phyloP scores from a whole-genome alignment of 1,140 invertebrate species.

The Pogonus chalceus region DNA sequence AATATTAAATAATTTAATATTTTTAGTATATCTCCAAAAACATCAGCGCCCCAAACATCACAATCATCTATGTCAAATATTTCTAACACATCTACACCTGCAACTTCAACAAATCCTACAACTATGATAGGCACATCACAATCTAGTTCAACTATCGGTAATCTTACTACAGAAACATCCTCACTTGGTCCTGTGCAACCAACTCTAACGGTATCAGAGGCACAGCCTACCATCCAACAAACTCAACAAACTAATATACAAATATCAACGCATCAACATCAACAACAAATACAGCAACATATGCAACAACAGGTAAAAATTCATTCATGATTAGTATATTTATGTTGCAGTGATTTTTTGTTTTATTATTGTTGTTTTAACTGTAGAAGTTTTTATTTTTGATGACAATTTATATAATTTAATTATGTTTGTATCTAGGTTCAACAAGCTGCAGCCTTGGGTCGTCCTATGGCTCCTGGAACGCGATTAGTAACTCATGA shows the following conservation, averaged over 20 bases:
- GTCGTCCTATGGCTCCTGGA: conserved; percentile 48
- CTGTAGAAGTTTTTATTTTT: not conserved
- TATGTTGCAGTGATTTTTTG: not conserved
- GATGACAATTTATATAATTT: not conserved
- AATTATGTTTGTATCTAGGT: conserved; percentile 34
- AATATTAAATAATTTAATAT: not conserved
- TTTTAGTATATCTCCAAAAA: not conserved
- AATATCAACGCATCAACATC: conserved; percentile 12
- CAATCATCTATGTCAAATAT: conserved; percentile 4
- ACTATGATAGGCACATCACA: not conserved
- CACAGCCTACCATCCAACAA: conserved; percentile 3
- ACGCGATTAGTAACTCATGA: conserved; percentile 49
- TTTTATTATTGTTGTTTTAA: not conserved
- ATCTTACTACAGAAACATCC: not conserved
- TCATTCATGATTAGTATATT: not conserved
- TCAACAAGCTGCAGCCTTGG: conserved; percentile 48
- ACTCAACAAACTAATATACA: conserved; percentile 12
- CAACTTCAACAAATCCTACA: not conserved
- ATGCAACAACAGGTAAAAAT: conserved; percentile 33
- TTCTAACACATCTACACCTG: not conserved
- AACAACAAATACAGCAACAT: conserved; percentile 34
- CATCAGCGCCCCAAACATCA: not conserved
- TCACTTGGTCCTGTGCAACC: conserved; percentile 3
- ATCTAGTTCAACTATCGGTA: not conserved
- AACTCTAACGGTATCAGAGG: not conserved